Evolutionary conservation across 1,140 invertebrate genomes (phyloP).

Genomic region (Apolygus lucorum): DNA sequence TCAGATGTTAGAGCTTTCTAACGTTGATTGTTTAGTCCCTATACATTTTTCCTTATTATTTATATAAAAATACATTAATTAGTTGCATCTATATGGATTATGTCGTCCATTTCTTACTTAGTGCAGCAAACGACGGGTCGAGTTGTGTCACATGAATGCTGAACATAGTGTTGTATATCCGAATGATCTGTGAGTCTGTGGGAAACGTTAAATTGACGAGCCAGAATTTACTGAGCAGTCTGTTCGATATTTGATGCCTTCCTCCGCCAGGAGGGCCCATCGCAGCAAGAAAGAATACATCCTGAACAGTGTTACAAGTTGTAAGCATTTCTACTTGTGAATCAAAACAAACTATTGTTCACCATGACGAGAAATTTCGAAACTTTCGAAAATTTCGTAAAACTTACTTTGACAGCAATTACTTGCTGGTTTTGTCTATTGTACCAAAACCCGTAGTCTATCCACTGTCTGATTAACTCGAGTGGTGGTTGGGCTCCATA

Average conservation of each 20-base stretch:
- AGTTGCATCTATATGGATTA: no score
- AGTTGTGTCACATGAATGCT: conserved; percentile 26
- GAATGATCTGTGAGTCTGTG: conserved; percentile 59
- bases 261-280: conserved; percentile 77
- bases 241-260: conserved; percentile 60
- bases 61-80: no score
- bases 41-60: no score
- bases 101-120: no score
- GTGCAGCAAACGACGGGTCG: neutral
- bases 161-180: conserved; percentile 76
- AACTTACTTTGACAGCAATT: neutral
- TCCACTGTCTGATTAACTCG: conserved; percentile 73
- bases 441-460: conserved; percentile 83
- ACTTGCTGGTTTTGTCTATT: conserved; percentile 58
- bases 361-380: no score
- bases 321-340: conserved; percentile 3
- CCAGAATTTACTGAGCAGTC: conserved; percentile 68
- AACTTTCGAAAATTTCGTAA: no score
- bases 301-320: conserved; percentile 47
- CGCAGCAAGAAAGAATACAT: conserved; percentile 63
- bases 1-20: neutral
- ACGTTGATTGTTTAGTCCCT: neutral
- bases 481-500: conserved; percentile 79
- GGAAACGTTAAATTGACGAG: conserved; percentile 76
- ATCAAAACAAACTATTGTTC: no score